Evolutionary conservation across 2,113 vertebrate genomes (phyloP), one percentile per base, ranked within the genome.

Genomic region (Pseudopodoces humilis): DNA sequence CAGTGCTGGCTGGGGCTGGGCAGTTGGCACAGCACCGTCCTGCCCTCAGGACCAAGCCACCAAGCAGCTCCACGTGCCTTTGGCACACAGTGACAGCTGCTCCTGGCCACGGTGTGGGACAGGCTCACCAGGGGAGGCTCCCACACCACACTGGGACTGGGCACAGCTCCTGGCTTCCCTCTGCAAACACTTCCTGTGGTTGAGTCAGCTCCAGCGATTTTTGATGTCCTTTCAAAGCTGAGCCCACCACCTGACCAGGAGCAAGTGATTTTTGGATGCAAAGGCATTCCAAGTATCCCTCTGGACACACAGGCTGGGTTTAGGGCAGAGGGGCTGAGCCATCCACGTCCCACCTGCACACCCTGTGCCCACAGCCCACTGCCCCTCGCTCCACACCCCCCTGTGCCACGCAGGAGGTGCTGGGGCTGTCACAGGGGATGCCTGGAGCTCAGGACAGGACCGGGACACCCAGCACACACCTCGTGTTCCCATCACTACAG

Each of bases 21-120:
- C 35, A 84, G 11, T 0, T 62, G 90, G 78, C 55, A 43, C 58
- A 63, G 74, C 69, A 53, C 43, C 16, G 2, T 3, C 13, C 69
- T 59, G 65, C 69, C 69, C 47, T 82, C 39, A 39, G 39, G 39
- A 39, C 39, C 39, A 39, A 39, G 77, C 52, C 62, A 56, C 37
- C 70, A 62, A 5, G 20, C 63, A 63, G 59, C 75, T 64, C 27
- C 81, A 30, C 24, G 0, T 1, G 44, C 37, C 75, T 37, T 27
- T 31, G 82, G 78, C 70, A 52, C 65, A 85, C 55, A 4, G n/a
- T 3, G 65, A 27, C 41, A 41, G 13, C 52, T 3, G 58, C 21
- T 85, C 70, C 65, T 15, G 7, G 53, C 7, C 65, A 39, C 33
- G 1, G 1, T 0, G 25, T 1, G 28, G 43, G 71, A 35, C 1